Evolutionary conservation across 2,888 invertebrate species (phyloP), one percentile per base, ranked within the genome.

Genomic region (Cheilosia pagana): DNA sequence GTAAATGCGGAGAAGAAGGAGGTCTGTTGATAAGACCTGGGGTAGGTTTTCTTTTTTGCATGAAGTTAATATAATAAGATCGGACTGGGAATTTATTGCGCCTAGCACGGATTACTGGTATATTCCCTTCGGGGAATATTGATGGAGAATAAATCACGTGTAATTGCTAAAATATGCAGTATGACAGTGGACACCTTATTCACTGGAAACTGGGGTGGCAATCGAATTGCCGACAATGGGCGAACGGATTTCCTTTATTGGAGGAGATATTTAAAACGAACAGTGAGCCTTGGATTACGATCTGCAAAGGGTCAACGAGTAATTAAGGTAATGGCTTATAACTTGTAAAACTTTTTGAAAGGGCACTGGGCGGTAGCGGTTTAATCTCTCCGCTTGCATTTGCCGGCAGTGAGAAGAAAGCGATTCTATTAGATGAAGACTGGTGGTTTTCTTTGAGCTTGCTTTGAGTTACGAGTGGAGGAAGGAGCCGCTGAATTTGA

Each of bases 141-240:
- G 78, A 74, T 63, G 45, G 67, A 39, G 52, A 65, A 79, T 79
- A 75, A 83, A 83, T 79, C 74, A 79, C 57, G 53, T 75, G 78
- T 83, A 83, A 83, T 83, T 79, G 83, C 78, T 74, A 62, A 68
- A 71, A 77, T 82, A 76, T 76, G 71, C 71, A 67, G 67, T 41
- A 50, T 57, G 57, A 57, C 57, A 67, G 21, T 50, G 75, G 75
- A 25, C 75, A 75, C 65, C 67, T 75, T 35, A 12, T 35, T 10
- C 35, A 12, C 12, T 35, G 12, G 35, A 35, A 3, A 31, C 10
- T 3, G 31, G 10, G 75, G 41, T 41, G 48, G 14, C 28, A 8
- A 12, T 16, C 5, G 3, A 7, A 35, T 60, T 14, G 0, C 4
- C 12, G 35, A 50, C 8, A 45, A 10, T 8, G 19, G 41, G 28